Conservation (phyloP, 2,888 invertebrate species). For the Drosophila limbata region DNA sequence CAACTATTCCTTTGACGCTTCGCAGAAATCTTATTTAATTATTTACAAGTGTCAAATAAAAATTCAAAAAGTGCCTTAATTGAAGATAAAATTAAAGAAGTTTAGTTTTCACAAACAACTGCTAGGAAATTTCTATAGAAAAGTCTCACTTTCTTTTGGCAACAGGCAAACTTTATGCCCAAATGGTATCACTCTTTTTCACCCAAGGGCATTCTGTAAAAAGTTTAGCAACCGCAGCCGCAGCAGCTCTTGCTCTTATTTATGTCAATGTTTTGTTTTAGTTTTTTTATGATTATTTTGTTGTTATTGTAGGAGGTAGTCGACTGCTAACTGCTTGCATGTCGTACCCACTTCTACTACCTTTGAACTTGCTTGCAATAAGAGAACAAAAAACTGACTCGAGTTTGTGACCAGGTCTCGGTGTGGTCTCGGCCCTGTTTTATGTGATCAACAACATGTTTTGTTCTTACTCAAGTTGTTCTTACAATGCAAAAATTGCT, state of each 20-base stretch:
- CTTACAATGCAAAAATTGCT: constrained; percentile 63
- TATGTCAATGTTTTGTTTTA: constrained; percentile 79
- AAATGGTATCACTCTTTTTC: constrained; percentile 61
- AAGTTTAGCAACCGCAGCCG: constrained; percentile 62
- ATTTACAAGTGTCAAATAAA: background rate
- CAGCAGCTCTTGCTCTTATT: constrained; percentile 62
- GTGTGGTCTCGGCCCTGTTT: constrained; percentile 56
- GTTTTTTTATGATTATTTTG: constrained; percentile 46
- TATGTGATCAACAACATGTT: constrained; percentile 81
- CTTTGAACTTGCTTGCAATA: constrained; percentile 64
- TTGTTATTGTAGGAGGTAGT: constrained; percentile 37
- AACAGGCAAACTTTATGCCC: constrained; percentile 46
- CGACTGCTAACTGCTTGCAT: constrained; percentile 63
- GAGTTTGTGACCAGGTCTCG: constrained; percentile 28
- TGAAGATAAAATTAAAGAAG: background rate
- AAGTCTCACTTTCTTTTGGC: constrained; percentile 26
- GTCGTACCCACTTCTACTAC: constrained; percentile 76
- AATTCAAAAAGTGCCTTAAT: background rate
- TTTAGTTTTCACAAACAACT: background rate
- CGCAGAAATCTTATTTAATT: background rate
- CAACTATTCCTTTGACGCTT: no score
- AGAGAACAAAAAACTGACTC: constrained; percentile 54
- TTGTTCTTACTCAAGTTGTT: constrained; percentile 69
- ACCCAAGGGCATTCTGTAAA: constrained; percentile 46
- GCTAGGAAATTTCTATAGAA: background rate